Percentiles rank a stretch among this genome's conserved stretches.
These are phyloP conservation scores for Eriosoma lanigerum DNA, from an alignment of 1,140 invertebrate genomes.

Conservation along the genomic window DNA sequence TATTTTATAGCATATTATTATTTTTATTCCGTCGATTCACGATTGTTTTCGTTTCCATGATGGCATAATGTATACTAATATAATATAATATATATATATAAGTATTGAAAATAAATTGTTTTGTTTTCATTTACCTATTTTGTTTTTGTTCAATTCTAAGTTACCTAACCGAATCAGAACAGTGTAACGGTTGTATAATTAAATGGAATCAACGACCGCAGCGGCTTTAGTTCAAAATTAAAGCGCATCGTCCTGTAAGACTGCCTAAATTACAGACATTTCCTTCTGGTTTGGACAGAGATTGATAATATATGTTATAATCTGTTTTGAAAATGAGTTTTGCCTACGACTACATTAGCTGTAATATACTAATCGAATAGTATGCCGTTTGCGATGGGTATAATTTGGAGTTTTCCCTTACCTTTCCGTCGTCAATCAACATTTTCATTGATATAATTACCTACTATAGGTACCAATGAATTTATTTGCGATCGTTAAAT, in stretches of 20 bases:
- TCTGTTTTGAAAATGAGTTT: constrained; percentile 38
- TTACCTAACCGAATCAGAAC: constrained; percentile 38
- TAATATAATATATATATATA: too few relatives aligned
- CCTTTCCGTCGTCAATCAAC: background rate
- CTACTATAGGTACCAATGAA: constrained; percentile 33
- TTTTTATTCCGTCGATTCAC: constrained; percentile 9
- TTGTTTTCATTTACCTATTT: background rate
- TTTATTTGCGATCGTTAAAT: too few relatives aligned
- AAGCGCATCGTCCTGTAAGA: constrained; percentile 5
- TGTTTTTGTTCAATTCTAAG: background rate
- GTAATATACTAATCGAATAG: constrained; percentile 23
- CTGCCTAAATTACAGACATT: constrained; percentile 45
- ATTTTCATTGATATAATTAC: constrained; percentile 36
- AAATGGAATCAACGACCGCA: constrained; percentile 46
- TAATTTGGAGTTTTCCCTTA: constrained; percentile 20
- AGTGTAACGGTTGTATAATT: constrained; percentile 46
- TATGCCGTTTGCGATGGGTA: constrained; percentile 23
- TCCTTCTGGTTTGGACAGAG: constrained; percentile 44
- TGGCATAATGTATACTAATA: too few relatives aligned
- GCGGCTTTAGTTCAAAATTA: constrained; percentile 33
- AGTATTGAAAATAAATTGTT: too few relatives aligned
- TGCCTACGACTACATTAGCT: constrained; percentile 25
- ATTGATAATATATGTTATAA: constrained; percentile 44
- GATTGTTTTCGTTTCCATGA: constrained; percentile 14
- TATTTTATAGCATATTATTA: too few relatives aligned